Evolutionary conservation across 2,113 vertebrate genomes (phyloP), one percentile per base, ranked within the genome.

Genomic region (Mesitornis unicolor): DNA sequence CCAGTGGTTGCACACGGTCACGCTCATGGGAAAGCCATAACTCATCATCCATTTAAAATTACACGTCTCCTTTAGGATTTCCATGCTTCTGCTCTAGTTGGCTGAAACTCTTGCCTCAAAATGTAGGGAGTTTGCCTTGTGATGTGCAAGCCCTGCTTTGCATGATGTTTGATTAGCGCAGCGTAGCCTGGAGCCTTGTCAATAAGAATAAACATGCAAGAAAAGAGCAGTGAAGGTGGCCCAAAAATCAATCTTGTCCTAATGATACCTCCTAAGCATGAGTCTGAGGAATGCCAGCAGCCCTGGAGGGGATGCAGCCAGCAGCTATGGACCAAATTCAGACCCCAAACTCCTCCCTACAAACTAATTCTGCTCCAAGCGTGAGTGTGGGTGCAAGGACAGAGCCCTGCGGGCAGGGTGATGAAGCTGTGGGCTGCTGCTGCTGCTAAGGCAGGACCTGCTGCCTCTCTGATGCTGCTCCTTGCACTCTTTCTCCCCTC

Each of bases 371-470:
- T 61, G 71, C 60, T 70, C 31, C 36, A 1, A 33, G 15, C 2
- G 5, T 28, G 53, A 36, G 33, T 13, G 10, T 0, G 6, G 42
- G n/a, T 42, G 22, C 35, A 1, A 54, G 74, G 35, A 38, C 1
- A 3, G 61, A 16, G 40, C 48, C 47, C 43, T 11, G 43, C 1
- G 9, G 47, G 45, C 73, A 31, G 59, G 35, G 38, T 12, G 71
- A 48, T 2, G 47, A n/a, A 40, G 40, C 28, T 53, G 70, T 19
- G 82, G 54, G 70, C 6, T 16, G 29, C 18, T 15, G 6, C 20
- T 42, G 53, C n/a, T 33, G 47, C 64, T 33, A 4, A 48, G 54
- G 16, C 9, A 43, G 76, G 28, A 21, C 54, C 35, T 1, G 0
- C 53, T 20, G 4, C 11, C 31, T 29, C 67, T 42, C 50, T 42